Evolutionary conservation across 2,888 invertebrate genomes (phyloP).

Genomic region (Coleophora deauratella): DNA sequence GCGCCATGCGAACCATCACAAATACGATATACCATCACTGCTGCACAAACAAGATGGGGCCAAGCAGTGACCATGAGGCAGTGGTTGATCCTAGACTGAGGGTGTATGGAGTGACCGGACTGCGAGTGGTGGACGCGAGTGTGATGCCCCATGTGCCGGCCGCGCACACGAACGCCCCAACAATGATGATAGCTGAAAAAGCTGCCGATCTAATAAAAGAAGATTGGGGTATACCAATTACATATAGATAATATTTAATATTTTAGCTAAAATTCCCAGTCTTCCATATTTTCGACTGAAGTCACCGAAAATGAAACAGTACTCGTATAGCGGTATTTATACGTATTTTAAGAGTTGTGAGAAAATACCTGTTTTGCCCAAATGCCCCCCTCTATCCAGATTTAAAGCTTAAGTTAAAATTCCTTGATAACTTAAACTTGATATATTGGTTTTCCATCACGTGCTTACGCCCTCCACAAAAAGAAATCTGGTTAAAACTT

Average conservation of each 20-base stretch:
- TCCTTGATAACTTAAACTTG: too few relatives aligned
- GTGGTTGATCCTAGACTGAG: conserved; percentile 68
- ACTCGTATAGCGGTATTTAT: too few relatives aligned
- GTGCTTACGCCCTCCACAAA: too few relatives aligned
- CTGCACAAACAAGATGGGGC: conserved; percentile 72
- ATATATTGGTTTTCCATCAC: too few relatives aligned
- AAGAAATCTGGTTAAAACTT: too few relatives aligned
- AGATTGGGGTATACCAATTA: conserved; percentile 37
- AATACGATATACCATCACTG: conserved; percentile 73
- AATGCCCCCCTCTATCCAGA: not conserved
- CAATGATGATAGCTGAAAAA: conserved; percentile 75
- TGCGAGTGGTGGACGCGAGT: conserved; percentile 74
- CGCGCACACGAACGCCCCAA: conserved; percentile 73
- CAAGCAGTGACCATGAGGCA: conserved; percentile 52
- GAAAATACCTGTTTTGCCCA: not conserved
- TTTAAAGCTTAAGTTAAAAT: too few relatives aligned
- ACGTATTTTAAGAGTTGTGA: too few relatives aligned
- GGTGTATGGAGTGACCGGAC: conserved; percentile 60
- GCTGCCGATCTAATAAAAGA: conserved; percentile 70
- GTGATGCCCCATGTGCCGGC: conserved; percentile 73
- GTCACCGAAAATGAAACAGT: too few relatives aligned
- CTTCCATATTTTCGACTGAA: not conserved
- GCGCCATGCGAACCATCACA: conserved; percentile 71
- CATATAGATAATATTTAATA: not conserved
- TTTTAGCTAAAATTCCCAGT: conserved; percentile 4